Percentiles rank a stretch among this genome's conserved stretches.
Conservation (phyloP, 2,113 vertebrate species). For the Daphoenositta chrysoptera region DNA sequence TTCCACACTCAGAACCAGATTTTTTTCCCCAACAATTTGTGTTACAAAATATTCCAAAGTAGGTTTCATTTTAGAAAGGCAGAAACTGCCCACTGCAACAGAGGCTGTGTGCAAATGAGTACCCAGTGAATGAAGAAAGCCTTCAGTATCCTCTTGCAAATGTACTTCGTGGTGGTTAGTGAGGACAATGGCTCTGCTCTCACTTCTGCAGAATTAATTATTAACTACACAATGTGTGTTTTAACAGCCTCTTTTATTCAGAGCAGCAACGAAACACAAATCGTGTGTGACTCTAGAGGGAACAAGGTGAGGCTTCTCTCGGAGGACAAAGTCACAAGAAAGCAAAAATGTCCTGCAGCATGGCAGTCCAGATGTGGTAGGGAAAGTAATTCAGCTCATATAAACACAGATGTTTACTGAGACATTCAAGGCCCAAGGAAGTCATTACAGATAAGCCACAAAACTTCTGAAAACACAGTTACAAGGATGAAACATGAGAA, state of each 20-base stretch:
- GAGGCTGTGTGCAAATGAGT: background rate
- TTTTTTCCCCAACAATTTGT: background rate
- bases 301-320: background rate
- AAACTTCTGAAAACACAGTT: background rate
- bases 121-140: background rate
- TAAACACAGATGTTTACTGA: background rate
- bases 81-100: background rate
- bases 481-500: background rate
- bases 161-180: background rate
- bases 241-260: background rate
- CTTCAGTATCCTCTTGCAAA: constrained; percentile 39
- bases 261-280: background rate
- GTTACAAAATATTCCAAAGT: background rate
- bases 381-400: background rate
- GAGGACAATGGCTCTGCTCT: constrained; percentile 39
- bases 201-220: constrained; percentile 1
- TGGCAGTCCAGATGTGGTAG: background rate
- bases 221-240: background rate
- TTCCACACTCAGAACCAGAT: background rate
- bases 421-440: background rate
- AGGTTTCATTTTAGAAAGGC: background rate
- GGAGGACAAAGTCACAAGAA: background rate
- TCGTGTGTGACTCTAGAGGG: background rate
- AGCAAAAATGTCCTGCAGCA: background rate
- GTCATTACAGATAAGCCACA: background rate